These are phyloP conservation scores for Panorpa germanica DNA, from an alignment of 2,888 invertebrate genomes.

Conservation along the genomic window DNA sequence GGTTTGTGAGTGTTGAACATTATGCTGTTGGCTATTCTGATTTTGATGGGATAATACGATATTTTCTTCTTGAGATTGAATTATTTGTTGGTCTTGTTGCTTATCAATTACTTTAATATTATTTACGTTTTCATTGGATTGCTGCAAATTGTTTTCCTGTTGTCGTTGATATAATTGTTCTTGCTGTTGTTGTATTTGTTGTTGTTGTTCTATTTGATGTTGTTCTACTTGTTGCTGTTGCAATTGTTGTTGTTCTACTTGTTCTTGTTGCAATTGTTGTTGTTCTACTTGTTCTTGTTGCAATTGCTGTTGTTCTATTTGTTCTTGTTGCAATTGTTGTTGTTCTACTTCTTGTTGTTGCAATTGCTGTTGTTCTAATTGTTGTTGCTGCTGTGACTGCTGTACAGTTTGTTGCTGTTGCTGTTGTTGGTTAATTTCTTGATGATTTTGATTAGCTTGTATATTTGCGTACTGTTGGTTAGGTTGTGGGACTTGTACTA, in stretches of 20 bases:
- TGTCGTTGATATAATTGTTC: neutral
- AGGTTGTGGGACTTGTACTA: neutral
- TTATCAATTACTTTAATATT: constrained; percentile 4
- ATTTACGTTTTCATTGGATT: no score
- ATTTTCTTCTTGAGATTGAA: no score
- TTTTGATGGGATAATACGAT: no score
- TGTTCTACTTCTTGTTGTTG: constrained; percentile 8
- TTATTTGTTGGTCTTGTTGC: constrained; percentile 5
- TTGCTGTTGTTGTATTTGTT: constrained; percentile 1
- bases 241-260: constrained; percentile 17
- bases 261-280: constrained; percentile 15
- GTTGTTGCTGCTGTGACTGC: constrained; percentile 14
- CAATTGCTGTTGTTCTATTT: constrained; percentile 15
- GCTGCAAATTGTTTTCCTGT: no score
- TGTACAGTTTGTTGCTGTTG: constrained; percentile 20
- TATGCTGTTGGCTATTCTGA: no score
- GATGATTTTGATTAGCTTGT: constrained; percentile 24
- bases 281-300: constrained; percentile 14
- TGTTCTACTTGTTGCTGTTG: constrained; percentile 14
- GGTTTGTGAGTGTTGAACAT: no score
- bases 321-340: constrained; percentile 13
- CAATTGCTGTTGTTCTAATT: constrained; percentile 14
- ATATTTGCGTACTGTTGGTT: constrained; percentile 13
- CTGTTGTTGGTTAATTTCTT: constrained; percentile 21
- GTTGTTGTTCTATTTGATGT: neutral